These are phyloP conservation scores for Stegodyphus dumicola DNA, from an alignment of 1,140 invertebrate species.

Conservation along the genomic window DNA sequence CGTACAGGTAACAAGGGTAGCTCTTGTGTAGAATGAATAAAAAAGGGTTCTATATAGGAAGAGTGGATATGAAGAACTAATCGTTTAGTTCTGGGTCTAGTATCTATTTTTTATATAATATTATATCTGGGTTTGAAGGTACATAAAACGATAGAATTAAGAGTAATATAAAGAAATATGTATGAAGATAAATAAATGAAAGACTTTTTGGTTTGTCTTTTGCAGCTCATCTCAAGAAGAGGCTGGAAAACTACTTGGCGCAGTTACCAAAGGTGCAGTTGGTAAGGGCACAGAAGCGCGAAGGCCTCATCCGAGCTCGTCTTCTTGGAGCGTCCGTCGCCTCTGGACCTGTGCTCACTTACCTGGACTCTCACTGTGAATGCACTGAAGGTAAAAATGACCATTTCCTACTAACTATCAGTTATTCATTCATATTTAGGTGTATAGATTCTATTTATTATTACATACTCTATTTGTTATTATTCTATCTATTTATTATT, in stretches of 20 bases:
- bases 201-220: not conserved
- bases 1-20: too few relatives aligned
- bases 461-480: too few relatives aligned
- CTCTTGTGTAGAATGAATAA: too few relatives aligned
- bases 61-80: too few relatives aligned
- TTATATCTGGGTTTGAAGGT: too few relatives aligned
- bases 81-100: too few relatives aligned
- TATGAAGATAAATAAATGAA: not conserved
- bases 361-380: slow-evolving; percentile 96
- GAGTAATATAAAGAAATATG: not conserved
- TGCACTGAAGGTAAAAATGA: slow-evolving; percentile 74
- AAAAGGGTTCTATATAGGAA: too few relatives aligned
- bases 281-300: slow-evolving; percentile 84
- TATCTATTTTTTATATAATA: too few relatives aligned
- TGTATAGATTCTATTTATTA: too few relatives aligned
- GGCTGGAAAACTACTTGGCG: slow-evolving; percentile 89
- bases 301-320: slow-evolving; percentile 91
- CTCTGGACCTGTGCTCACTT: slow-evolving; percentile 92
- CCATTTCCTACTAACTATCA: not conserved
- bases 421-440: too few relatives aligned
- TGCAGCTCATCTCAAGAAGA: slow-evolving; percentile 87
- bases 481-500: too few relatives aligned
- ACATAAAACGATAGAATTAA: too few relatives aligned
- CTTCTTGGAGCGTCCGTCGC: slow-evolving; percentile 91
- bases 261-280: slow-evolving; percentile 72